Conservation (phyloP, 2,113 vertebrate species). For the Corythoichthys intestinalis region DNA sequence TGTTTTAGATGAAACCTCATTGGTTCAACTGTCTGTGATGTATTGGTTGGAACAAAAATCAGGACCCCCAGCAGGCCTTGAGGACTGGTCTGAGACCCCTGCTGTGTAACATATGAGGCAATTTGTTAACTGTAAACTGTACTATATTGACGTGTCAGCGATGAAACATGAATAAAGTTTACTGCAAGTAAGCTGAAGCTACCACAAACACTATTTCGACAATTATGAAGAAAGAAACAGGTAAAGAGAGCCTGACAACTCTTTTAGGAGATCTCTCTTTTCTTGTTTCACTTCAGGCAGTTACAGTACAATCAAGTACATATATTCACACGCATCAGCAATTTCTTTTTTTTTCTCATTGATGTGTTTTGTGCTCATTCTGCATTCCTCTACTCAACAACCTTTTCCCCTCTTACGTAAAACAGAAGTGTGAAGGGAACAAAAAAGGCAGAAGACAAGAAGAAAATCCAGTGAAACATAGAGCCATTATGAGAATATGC, state of each 20-base stretch:
- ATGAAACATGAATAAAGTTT: not conserved
- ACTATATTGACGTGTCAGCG: not conserved
- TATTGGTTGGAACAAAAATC: too few species aligned
- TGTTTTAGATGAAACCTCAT: too few species aligned
- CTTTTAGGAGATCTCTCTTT: conserved; percentile 18
- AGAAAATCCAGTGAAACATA: conserved; percentile 24
- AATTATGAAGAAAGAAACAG: conserved; percentile 5
- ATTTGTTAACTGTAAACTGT: not conserved
- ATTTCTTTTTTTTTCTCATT: conserved; percentile 11
- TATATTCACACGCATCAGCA: conserved; percentile 8
- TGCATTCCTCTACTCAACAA: not conserved
- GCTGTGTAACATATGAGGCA: not conserved
- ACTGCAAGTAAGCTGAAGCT: not conserved
- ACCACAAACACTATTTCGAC: not conserved
- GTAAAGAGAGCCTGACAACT: not conserved
- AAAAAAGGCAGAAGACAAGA: conserved; percentile 1
- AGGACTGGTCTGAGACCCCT: too few species aligned
- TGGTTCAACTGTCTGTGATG: too few species aligned
- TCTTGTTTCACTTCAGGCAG: conserved; percentile 18
- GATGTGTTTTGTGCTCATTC: conserved; percentile 23
- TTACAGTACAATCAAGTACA: conserved; percentile 22
- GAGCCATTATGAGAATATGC: conserved; percentile 38
- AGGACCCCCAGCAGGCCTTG: too few species aligned
- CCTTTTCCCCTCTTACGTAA: conserved; percentile 39
- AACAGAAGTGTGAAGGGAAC: conserved; percentile 14